A percentile compares a stretch with the other conserved stretches of the same genome.
Evolutionary conservation across 2,888 invertebrate genomes (phyloP).

Genomic region (Sinopyrophorus schimmeli): DNA sequence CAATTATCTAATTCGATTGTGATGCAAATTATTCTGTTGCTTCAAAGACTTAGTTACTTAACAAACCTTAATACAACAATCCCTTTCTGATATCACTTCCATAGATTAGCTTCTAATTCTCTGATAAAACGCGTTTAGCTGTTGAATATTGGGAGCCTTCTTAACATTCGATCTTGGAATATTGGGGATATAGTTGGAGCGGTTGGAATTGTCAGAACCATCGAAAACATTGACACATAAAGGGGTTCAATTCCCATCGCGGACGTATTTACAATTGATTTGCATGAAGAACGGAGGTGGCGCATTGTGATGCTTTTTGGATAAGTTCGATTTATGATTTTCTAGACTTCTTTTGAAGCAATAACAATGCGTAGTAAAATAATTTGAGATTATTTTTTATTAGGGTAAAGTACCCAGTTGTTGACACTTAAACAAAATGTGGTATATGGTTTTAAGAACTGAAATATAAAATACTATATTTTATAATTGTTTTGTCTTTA

Average conservation of each 20-base stretch:
- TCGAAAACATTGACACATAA: conserved; percentile 8
- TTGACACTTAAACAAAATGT: too few species aligned
- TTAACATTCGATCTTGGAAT: not conserved
- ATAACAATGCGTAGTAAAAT: too few species aligned
- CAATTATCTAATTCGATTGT: not conserved
- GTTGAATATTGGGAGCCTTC: conserved; percentile 1
- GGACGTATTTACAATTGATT: conserved; percentile 12
- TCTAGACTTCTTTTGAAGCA: too few species aligned
- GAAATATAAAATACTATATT: too few species aligned
- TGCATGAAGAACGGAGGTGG: conserved; percentile 3
- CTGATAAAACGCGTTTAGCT: conserved; percentile 18
- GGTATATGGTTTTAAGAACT: too few species aligned
- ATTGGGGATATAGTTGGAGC: not conserved
- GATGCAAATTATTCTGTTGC: conserved; percentile 3
- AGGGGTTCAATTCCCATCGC: conserved; percentile 8
- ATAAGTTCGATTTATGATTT: too few species aligned
- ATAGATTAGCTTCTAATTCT: conserved; percentile 24
- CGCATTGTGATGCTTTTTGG: too few species aligned
- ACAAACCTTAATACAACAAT: conserved; percentile 10
- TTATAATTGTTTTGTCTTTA: too few species aligned
- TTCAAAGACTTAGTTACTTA: conserved; percentile 24
- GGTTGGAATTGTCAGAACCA: conserved; percentile 8
- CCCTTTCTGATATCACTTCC: conserved; percentile 8
- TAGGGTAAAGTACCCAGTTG: too few species aligned
- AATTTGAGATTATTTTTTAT: too few species aligned